Evolutionary conservation across 2,113 vertebrate genomes (phyloP).

Genomic region (Chaenogobius annularis): DNA sequence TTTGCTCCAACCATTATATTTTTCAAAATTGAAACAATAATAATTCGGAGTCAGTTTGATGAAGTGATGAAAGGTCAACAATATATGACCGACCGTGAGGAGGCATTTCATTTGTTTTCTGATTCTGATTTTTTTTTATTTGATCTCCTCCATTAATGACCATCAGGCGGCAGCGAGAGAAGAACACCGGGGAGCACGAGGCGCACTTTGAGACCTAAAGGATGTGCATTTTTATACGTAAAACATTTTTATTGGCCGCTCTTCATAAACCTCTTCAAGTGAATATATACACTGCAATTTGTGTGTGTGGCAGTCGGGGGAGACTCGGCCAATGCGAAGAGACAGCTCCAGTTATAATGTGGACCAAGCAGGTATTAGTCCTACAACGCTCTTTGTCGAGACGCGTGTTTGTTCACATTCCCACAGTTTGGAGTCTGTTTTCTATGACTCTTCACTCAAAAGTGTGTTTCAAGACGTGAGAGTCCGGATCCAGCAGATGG

Average conservation of each 20-base stretch:
- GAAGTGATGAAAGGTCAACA: too few species aligned
- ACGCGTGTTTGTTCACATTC: constrained; percentile 25
- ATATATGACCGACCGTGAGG: too few species aligned
- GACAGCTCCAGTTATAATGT: constrained; percentile 10
- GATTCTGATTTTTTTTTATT: too few species aligned
- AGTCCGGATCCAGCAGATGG: constrained; percentile 36
- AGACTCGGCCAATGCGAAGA: constrained; percentile 11
- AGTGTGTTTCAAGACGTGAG: constrained; percentile 3
- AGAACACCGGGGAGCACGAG: neutral
- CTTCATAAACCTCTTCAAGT: neutral
- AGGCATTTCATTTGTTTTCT: too few species aligned
- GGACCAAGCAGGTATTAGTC: constrained; percentile 17
- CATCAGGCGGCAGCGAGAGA: neutral
- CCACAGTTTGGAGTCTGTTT: neutral
- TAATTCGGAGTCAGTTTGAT: too few species aligned
- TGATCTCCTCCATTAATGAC: too few species aligned
- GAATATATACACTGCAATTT: neutral
- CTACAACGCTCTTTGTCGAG: neutral
- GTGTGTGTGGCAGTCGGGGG: constrained; percentile 30
- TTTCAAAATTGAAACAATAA: too few species aligned
- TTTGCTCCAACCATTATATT: too few species aligned
- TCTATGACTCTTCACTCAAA: neutral
- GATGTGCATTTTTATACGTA: neutral
- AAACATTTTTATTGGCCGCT: neutral
- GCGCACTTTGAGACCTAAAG: neutral